phyloP scores from a whole-genome alignment of 2,113 vertebrate genomes.

The Ranitomeya variabilis region DNA sequence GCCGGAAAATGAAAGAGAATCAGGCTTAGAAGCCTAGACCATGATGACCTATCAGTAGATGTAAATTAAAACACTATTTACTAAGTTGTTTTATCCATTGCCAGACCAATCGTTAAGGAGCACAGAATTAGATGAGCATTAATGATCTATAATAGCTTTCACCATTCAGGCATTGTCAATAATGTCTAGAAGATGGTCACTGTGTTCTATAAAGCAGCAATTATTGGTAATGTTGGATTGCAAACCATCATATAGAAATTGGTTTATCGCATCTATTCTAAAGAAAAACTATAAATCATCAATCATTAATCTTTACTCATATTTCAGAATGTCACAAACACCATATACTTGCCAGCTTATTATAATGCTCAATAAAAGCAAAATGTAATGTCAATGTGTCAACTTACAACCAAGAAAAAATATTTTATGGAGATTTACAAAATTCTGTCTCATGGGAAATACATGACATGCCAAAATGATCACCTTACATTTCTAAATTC shows the following conservation, averaged over 20 bases:
- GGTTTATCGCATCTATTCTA: neutral
- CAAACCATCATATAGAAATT: neutral
- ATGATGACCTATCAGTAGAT: neutral
- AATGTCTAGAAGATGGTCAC: slow-evolving; percentile 24
- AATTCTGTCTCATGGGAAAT: neutral
- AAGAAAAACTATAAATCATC: neutral
- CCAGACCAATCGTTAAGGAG: slow-evolving; percentile 5
- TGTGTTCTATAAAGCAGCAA: neutral
- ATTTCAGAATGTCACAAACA: neutral
- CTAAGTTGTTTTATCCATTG: slow-evolving; percentile 42
- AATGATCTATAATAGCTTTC: slow-evolving; percentile 40
- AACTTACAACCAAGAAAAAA: neutral
- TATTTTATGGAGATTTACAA: neutral
- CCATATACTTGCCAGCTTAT: neutral
- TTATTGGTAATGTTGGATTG: slow-evolving; percentile 5
- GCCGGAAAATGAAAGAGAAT: neutral
- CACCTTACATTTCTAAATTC: too few species aligned
- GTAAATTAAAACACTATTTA: slow-evolving; percentile 16
- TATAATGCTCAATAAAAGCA: neutral
- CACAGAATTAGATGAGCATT: slow-evolving; percentile 13
- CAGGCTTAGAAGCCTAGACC: neutral
- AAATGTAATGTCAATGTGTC: neutral
- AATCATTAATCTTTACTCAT: neutral
- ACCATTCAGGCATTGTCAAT: slow-evolving; percentile 28
- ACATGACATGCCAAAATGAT: neutral